phyloP scores from a whole-genome alignment of 2,113 vertebrate genomes.

The Dendropsophus ebraccatus region DNA sequence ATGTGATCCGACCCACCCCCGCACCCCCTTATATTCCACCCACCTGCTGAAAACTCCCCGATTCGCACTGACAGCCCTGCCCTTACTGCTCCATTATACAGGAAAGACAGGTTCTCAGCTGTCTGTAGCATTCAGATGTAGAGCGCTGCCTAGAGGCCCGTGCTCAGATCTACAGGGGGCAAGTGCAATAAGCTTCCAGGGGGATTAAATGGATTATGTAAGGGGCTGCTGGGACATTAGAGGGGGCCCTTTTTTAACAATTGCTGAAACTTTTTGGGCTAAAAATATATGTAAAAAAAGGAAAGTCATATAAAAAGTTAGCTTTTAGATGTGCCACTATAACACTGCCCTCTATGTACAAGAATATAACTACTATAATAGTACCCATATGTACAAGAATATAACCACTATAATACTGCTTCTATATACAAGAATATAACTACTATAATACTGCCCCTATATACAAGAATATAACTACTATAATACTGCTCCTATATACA shows the following conservation, averaged over 20 bases:
- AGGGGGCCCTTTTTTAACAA: not conserved
- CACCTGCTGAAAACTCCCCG: not conserved
- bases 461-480: no score
- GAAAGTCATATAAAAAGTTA: no score
- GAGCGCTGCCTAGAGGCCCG: not conserved
- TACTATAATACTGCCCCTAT: no score
- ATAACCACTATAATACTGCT: no score
- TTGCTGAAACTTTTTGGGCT: no score
- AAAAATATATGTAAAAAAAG: no score
- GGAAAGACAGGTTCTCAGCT: constrained; percentile 22
- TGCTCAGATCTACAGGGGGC: not conserved
- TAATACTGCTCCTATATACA: no score
- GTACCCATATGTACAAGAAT: no score
- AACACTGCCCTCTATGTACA: no score
- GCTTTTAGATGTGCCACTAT: no score
- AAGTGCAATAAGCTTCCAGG: not conserved
- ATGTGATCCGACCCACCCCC: not conserved
- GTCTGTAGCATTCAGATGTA: not conserved
- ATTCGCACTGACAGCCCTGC: not conserved
- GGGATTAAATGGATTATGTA: not conserved
- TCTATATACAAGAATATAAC: no score
- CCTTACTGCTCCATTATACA: constrained; percentile 1
- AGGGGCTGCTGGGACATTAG: not conserved
- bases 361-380: no score
- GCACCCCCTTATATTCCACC: not conserved